These are phyloP conservation scores for Hormaphis cornu DNA, from an alignment of 1,140 invertebrate species.

Conservation along the genomic window DNA sequence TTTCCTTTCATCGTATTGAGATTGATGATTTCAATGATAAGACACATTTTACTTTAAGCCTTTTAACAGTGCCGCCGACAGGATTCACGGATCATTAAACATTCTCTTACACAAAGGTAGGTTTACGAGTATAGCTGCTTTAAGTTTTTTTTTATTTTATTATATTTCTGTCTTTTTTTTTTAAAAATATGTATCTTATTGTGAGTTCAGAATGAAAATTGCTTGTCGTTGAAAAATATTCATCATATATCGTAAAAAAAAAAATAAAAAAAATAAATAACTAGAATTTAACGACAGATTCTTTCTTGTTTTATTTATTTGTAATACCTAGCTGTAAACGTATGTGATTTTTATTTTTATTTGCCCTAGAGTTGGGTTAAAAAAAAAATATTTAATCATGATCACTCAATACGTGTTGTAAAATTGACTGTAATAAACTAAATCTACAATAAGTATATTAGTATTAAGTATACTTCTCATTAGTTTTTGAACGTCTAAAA, in stretches of 20 bases:
- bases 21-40: constrained; percentile 27
- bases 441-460: too few relatives aligned
- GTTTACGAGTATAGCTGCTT: constrained; percentile 2
- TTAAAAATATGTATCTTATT: constrained; percentile 5
- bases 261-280: neutral
- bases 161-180: neutral
- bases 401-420: too few relatives aligned
- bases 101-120: constrained; percentile 10
- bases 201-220: neutral
- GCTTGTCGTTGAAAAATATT: constrained; percentile 7
- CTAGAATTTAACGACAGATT: neutral
- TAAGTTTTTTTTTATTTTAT: constrained; percentile 5
- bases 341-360: too few relatives aligned
- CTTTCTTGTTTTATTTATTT: neutral
- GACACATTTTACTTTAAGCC: constrained; percentile 30
- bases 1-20: constrained; percentile 2
- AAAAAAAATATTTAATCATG: too few relatives aligned
- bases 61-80: constrained; percentile 16
- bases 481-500: too few relatives aligned
- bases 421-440: too few relatives aligned
- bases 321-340: too few relatives aligned
- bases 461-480: too few relatives aligned
- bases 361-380: too few relatives aligned
- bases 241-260: constrained; percentile 1
- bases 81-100: constrained; percentile 29